Evolutionary conservation across 1,140 invertebrate species (phyloP).

Genomic region (Drosophila lacteicornis): DNA sequence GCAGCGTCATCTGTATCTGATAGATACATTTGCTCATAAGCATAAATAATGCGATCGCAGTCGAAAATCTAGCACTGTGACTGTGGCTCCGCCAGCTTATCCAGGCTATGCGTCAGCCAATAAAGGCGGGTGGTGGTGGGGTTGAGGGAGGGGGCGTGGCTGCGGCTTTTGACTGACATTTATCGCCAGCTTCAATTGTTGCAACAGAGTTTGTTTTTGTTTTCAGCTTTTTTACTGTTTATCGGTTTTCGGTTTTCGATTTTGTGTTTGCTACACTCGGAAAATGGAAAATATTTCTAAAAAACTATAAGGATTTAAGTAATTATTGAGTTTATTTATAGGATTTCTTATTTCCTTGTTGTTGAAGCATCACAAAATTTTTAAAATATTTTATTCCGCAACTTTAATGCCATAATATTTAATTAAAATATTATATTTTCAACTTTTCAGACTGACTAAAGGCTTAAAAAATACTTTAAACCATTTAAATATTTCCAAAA

Average conservation of each 20-base stretch:
- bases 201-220: conserved; percentile 60
- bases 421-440: too few species aligned
- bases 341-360: too few species aligned
- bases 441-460: too few species aligned
- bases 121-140: conserved; percentile 1
- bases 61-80: conserved; percentile 61
- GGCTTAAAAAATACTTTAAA: background rate
- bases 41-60: conserved; percentile 78
- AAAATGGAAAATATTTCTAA: background rate
- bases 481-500: background rate
- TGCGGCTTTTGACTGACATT: conserved; percentile 75
- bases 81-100: conserved; percentile 34
- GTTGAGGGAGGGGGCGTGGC: conserved; percentile 51
- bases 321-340: too few species aligned
- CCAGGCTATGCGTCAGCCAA: conserved; percentile 68
- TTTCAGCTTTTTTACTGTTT: conserved; percentile 27
- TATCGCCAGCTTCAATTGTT: conserved; percentile 71
- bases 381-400: too few species aligned
- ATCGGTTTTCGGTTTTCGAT: conserved; percentile 31
- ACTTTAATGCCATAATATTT: too few species aligned
- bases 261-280: conserved; percentile 18
- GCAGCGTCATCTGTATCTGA: conserved; percentile 56
- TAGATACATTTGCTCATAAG: conserved; percentile 73
- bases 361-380: too few species aligned
- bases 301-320: too few species aligned